Base-by-base conservation (phyloP, 2,888 invertebrate genomes). In the Peribatodes rhomboidaria region DNA sequence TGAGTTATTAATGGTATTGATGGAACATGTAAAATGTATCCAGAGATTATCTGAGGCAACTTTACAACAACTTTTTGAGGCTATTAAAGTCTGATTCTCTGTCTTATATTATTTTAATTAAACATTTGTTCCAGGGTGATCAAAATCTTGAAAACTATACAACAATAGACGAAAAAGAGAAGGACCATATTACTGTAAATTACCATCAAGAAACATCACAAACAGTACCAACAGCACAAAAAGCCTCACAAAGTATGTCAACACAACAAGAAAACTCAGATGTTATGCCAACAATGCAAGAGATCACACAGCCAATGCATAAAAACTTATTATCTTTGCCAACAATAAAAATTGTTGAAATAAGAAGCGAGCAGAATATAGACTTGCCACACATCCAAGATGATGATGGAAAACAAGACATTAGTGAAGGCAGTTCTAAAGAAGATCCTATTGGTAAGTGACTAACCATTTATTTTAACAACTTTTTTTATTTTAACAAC, bases 361-460 rank as follows among this genome's bases (percentile, higher is more conserved):
- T 39, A 31, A 14, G 14, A 14, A 31, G n/a, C 10, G 31, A 49
- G 16, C 10, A 11, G n/a, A 22, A 13, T 13, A 10, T 22, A 13
- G 53, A 39, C 1, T 31, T 39, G 13, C 20, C 37, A n/a, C 22
- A 4, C 18, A 11, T 20, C 1, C 35, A 52, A 37, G 27, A 52
- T 22, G 39, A 14, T 16, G 35, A 50, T 22, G 14, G 8, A 3
- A 13, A 11, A 2, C 33, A 33, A 50, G 35, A 35, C 16, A 35
- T 18, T 18, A 31, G 16, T 33, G 46, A 46, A 2, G 11, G 20
- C 13, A 35, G 8, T 39, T 53, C n/a, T 27, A 14, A 4, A 3
- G 22, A 53, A 22, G 53, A 53, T 39, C n/a, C 20, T 22, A 22
- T 53, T 22, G 20, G 53, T 53, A 53, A 53, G 37, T 53, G 10